These are phyloP conservation scores for Emydoidea blandingii DNA, from an alignment of 2,797 vertebrate species.

Conservation along the genomic window DNA sequence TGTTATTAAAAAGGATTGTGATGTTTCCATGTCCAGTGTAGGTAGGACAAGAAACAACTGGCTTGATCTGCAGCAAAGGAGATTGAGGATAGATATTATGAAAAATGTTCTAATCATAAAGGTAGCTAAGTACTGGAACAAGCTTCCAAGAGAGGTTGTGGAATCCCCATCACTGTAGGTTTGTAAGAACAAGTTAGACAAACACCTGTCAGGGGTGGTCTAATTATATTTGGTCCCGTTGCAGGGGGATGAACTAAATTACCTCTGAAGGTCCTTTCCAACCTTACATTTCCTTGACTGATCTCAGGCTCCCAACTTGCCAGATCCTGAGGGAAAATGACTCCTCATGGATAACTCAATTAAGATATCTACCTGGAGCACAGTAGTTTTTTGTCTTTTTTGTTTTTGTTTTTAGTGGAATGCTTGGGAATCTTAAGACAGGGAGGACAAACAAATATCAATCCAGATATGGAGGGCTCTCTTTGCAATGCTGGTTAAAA, in stretches of 20 bases:
- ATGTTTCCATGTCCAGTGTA: background rate
- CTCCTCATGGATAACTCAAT: background rate
- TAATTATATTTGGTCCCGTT: background rate
- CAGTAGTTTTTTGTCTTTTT: background rate
- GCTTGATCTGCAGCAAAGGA: background rate
- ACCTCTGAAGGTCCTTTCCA: no score
- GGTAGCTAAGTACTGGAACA: background rate
- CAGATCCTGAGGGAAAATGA: background rate
- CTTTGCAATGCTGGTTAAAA: background rate
- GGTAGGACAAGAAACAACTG: background rate
- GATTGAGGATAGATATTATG: background rate
- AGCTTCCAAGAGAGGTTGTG: background rate
- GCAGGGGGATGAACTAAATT: background rate
- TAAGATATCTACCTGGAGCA: rapidly evolving
- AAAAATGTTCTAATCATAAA: background rate
- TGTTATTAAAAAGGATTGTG: background rate
- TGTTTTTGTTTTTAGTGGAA: background rate
- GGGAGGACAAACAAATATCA: background rate
- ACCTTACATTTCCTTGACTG: background rate
- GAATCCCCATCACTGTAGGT: background rate
- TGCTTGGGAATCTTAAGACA: background rate
- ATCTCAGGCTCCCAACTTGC: background rate
- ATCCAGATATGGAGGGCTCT: background rate
- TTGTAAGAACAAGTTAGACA: background rate
- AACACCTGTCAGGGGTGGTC: background rate